Conservation (phyloP, 2,888 invertebrate species). For the Drosophila melanocephala region DNA sequence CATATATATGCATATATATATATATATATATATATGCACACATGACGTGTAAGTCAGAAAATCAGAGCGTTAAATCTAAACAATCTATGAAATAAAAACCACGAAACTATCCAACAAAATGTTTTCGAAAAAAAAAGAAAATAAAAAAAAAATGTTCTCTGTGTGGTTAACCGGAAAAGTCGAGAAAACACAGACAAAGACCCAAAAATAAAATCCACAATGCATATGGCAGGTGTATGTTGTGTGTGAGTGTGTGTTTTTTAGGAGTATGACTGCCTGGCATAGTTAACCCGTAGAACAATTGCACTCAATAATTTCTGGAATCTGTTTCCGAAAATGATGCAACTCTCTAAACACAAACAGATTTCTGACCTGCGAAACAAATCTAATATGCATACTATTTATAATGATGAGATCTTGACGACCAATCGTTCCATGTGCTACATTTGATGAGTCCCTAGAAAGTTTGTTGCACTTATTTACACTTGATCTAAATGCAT, state of each 20-base stretch:
- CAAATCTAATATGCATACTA: conserved; percentile 4
- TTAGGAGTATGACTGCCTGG: conserved; percentile 23
- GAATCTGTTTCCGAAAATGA: conserved; percentile 42
- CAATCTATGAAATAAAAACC: conserved; percentile 43
- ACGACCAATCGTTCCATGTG: conserved; percentile 13
- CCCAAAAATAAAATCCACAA: conserved; percentile 65
- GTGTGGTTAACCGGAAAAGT: conserved; percentile 67
- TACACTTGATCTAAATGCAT: background rate
- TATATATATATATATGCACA: conserved; percentile 46
- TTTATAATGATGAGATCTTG: conserved; percentile 21
- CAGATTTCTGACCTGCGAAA: conserved; percentile 13
- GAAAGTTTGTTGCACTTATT: background rate
- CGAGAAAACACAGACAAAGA: conserved; percentile 61
- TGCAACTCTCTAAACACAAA: conserved; percentile 24
- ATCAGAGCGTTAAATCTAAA: conserved; percentile 70
- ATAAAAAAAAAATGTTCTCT: conserved; percentile 26
- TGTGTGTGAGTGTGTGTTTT: conserved; percentile 19
- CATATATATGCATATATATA: background rate
- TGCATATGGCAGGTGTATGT: conserved; percentile 57
- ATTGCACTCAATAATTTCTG: conserved; percentile 67
- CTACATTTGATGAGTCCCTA: background rate
- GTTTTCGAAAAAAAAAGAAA: conserved; percentile 16
- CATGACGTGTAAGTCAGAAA: conserved; percentile 60
- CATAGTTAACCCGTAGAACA: conserved; percentile 42
- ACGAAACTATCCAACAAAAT: conserved; percentile 20